Evolutionary conservation across 37 sponge, comb jelly and placozoan genomes (phyloP).

Genomic region (Cladorhizidae sp.): DNA sequence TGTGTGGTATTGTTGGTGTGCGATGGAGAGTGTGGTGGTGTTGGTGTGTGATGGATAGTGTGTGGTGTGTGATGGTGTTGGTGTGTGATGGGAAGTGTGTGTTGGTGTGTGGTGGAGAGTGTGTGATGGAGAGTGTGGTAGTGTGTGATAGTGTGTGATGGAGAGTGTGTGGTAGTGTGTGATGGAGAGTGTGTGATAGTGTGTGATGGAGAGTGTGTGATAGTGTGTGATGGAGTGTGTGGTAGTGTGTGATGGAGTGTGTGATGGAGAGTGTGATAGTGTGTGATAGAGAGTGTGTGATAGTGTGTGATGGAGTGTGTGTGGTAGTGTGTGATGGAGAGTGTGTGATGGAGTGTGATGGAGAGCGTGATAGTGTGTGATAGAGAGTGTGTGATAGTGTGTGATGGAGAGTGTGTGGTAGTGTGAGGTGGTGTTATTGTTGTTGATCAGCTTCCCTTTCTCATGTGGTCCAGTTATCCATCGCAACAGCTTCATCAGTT

Average conservation of each 20-base stretch:
- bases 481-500: constrained; percentile 50
- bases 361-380: too few species aligned
- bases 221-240: neutral
- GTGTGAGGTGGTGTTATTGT: neutral
- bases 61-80: neutral
- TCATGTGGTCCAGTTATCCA: constrained; percentile 33
- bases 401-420: neutral
- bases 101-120: neutral
- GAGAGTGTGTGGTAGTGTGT: neutral
- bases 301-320: neutral
- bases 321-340: neutral
- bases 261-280: neutral
- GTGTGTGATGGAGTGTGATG: neutral
- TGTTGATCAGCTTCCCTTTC: neutral
- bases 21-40: neutral
- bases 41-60: neutral
- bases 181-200: neutral
- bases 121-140: neutral
- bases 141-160: neutral
- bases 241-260: neutral
- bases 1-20: neutral
- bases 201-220: neutral
- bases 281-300: neutral
- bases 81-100: neutral
- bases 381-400: neutral